These are phyloP conservation scores for Crossocerus cetratus DNA, from an alignment of 2,888 invertebrate species.

Conservation along the genomic window DNA sequence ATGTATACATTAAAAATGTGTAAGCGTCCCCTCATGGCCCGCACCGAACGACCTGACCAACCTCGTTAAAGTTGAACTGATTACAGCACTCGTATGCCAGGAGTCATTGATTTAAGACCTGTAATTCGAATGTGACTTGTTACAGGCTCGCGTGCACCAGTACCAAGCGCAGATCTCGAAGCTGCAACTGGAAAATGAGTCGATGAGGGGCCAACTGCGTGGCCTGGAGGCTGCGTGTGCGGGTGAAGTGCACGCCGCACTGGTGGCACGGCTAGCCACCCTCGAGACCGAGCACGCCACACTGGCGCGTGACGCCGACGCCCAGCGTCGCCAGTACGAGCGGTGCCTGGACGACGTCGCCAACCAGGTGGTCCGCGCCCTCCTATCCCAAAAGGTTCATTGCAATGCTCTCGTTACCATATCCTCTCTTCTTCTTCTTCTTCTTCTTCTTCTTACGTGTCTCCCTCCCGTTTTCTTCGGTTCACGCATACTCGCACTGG, in stretches of 20 bases:
- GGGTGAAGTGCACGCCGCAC: slow-evolving; percentile 76
- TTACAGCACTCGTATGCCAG: no score
- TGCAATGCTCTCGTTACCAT: slow-evolving; percentile 58
- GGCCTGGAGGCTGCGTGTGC: slow-evolving; percentile 72
- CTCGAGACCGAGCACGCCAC: slow-evolving; percentile 81
- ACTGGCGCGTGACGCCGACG: slow-evolving; percentile 82
- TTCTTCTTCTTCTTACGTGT: slow-evolving; percentile 4
- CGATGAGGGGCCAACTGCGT: slow-evolving; percentile 78
- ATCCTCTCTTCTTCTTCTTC: slow-evolving; percentile 18
- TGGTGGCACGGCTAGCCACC: slow-evolving; percentile 79
- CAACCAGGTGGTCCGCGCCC: slow-evolving; percentile 88
- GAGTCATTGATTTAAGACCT: no score
- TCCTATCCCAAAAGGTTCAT: slow-evolving; percentile 89
- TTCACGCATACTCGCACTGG: background rate
- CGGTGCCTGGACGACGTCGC: slow-evolving; percentile 89
- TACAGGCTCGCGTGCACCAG: slow-evolving; percentile 83
- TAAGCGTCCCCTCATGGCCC: no score
- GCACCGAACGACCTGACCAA: no score
- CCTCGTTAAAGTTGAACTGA: no score
- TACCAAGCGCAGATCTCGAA: slow-evolving; percentile 84
- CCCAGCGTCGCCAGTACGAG: slow-evolving; percentile 86
- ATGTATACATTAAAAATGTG: no score
- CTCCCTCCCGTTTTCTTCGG: background rate
- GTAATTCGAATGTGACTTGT: background rate
- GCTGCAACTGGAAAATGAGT: slow-evolving; percentile 84